Evolutionary conservation across 2,888 invertebrate genomes (phyloP).

Genomic region (Octodonta nipae): DNA sequence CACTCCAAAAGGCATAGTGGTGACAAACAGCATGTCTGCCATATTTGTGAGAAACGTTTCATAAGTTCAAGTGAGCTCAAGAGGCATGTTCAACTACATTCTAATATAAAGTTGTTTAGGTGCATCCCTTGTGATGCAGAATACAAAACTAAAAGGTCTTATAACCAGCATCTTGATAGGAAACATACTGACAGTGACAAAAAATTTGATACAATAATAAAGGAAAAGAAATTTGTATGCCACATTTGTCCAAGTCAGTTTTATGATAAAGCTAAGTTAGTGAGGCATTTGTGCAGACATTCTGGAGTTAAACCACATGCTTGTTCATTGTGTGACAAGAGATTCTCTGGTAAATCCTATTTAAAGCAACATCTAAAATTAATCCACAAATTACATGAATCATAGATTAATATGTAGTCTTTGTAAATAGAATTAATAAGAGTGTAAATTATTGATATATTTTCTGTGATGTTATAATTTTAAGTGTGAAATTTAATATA

Average conservation of each 20-base stretch:
- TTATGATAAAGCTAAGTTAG: conserved; percentile 22
- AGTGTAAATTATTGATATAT: no score
- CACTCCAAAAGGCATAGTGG: conserved; percentile 22
- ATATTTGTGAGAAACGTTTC: conserved; percentile 22
- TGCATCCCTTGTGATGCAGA: conserved; percentile 41
- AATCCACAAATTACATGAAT: no score
- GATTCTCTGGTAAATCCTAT: conserved; percentile 25
- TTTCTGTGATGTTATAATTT: no score
- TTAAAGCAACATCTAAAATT: conserved; percentile 23
- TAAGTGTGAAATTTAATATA: no score
- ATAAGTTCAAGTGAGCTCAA: conserved; percentile 20
- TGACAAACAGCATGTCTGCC: conserved; percentile 20
- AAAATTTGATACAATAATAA: conserved; percentile 14
- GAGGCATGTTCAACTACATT: conserved; percentile 21
- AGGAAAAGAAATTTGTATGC: conserved; percentile 30
- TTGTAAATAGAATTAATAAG: no score
- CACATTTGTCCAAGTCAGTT: conserved; percentile 31
- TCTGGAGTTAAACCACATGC: conserved; percentile 22
- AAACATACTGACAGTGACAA: conserved; percentile 34
- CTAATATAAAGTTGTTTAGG: conserved; percentile 19
- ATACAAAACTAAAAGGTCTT: conserved; percentile 22
- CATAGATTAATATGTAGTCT: no score
- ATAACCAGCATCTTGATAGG: conserved; percentile 39
- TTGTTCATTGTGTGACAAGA: conserved; percentile 22
- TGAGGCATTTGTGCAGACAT: conserved; percentile 24